Evolutionary conservation across 2,888 invertebrate genomes (phyloP), one percentile per base, ranked within the genome.

Genomic region (Tridacna gigas): DNA sequence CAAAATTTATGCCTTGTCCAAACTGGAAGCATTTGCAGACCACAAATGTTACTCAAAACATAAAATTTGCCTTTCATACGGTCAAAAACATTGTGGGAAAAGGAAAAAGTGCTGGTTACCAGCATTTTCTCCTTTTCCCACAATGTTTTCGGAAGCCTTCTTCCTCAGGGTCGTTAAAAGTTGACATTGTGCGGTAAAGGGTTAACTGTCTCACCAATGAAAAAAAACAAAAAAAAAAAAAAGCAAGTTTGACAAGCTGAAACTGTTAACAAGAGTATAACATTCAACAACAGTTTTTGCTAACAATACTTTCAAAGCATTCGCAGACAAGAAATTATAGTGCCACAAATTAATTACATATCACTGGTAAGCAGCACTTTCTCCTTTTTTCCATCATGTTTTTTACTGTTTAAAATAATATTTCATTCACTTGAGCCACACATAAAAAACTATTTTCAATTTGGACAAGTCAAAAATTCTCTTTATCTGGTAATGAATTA

Each of bases 401-500:
- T 63, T 63, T n/a, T 15, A 63, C 63, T 63, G 9, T n/a, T 15
- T 63, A 15, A 12, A 56, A 20, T 51, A 13, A 11, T 63, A n/a
- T 63, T 63, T 63, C 63, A 63, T 63, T 63, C n/a, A 63, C 51
- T 15, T n/a, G n/a, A n/a, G n/a, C n/a, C n/a, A n/a, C n/a, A n/a
- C n/a, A n/a, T n/a, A n/a, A n/a, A n/a, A n/a, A n/a, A n/a, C n/a
- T n/a, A n/a, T n/a, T n/a, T n/a, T n/a, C n/a, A n/a, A n/a, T n/a
- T n/a, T n/a, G n/a, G n/a, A n/a, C n/a, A n/a, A n/a, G n/a, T n/a
- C n/a, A n/a, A n/a, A n/a, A n/a, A n/a, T n/a, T n/a, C n/a, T n/a
- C n/a, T n/a, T n/a, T n/a, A n/a, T n/a, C n/a, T n/a, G n/a, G n/a
- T n/a, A n/a, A n/a, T n/a, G n/a, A n/a, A n/a, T n/a, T n/a, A n/a